Conservation (phyloP, 2,797 vertebrate species). For the Thripadectes ignobilis region DNA sequence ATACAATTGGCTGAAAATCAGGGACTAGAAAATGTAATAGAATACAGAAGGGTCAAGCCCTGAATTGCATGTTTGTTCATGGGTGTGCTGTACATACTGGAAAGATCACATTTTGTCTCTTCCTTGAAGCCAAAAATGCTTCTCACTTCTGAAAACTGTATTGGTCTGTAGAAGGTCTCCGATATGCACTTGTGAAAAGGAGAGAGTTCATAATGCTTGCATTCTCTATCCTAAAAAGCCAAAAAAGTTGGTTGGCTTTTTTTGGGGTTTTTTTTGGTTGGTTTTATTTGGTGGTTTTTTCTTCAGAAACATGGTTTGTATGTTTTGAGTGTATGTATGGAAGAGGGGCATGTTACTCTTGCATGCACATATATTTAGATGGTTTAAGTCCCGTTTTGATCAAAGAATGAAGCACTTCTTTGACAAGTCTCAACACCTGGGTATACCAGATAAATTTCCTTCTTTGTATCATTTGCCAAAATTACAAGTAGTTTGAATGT, state of each 20-base stretch:
- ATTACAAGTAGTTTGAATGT: background rate
- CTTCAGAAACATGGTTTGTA: background rate
- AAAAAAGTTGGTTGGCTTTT: rapidly evolving
- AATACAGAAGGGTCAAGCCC: background rate
- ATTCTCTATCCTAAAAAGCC: background rate
- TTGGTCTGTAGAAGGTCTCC: background rate
- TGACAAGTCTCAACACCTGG: background rate
- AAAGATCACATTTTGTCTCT: background rate
- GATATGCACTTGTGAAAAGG: background rate
- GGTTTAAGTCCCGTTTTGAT: background rate
- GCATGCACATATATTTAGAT: background rate
- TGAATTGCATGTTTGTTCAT: background rate
- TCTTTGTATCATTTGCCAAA: background rate
- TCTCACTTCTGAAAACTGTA: background rate
- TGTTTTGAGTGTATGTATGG: background rate
- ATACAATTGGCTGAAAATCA: constrained; percentile 1
- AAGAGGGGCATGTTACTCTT: background rate
- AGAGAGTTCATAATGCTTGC: background rate
- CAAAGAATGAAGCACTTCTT: background rate
- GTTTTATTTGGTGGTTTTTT: background rate
- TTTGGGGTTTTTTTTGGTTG: too few species aligned
- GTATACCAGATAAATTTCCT: background rate
- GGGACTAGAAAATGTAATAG: background rate
- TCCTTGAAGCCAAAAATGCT: constrained; percentile 1
- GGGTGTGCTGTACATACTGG: background rate